Evolutionary conservation across 2,888 invertebrate species (phyloP).

Genomic region (Synanthedon formicaeformis): DNA sequence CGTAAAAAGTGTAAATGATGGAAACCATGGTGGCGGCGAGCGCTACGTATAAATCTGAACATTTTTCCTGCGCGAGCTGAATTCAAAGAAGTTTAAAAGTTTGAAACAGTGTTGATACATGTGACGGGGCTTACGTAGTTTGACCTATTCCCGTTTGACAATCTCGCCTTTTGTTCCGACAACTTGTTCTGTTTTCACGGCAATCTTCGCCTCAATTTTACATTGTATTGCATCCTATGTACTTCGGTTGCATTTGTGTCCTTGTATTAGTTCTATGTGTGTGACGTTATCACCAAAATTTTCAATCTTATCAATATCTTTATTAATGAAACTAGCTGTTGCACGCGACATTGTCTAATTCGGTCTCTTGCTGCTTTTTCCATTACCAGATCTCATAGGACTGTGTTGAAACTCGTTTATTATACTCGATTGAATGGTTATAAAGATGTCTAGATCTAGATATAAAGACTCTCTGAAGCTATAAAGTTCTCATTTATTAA

Average conservation of each 20-base stretch:
- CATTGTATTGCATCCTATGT: not conserved
- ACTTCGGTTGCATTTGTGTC: not conserved
- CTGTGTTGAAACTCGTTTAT: too few species aligned
- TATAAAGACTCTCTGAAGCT: too few species aligned
- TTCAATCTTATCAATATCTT: too few species aligned
- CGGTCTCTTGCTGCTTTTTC: too few species aligned
- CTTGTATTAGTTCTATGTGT: not conserved
- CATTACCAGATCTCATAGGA: too few species aligned
- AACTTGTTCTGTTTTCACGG: not conserved
- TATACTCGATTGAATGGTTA: too few species aligned
- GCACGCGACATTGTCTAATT: too few species aligned
- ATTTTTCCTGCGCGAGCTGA: constrained; percentile 27
- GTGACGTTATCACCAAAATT: not conserved
- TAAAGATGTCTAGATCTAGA: too few species aligned
- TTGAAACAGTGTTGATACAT: constrained; percentile 32
- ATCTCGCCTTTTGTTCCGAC: not conserved
- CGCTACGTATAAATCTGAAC: constrained; percentile 29
- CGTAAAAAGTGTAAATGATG: too few species aligned
- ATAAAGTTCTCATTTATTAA: too few species aligned
- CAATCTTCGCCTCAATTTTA: not conserved
- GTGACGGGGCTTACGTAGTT: constrained; percentile 29
- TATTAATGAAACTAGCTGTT: too few species aligned
- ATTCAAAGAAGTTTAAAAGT: constrained; percentile 29
- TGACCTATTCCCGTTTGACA: constrained; percentile 8
- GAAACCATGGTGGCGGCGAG: not conserved